These are phyloP conservation scores for Xenopus borealis DNA, from an alignment of 2,113 vertebrate genomes.

Conservation along the genomic window DNA sequence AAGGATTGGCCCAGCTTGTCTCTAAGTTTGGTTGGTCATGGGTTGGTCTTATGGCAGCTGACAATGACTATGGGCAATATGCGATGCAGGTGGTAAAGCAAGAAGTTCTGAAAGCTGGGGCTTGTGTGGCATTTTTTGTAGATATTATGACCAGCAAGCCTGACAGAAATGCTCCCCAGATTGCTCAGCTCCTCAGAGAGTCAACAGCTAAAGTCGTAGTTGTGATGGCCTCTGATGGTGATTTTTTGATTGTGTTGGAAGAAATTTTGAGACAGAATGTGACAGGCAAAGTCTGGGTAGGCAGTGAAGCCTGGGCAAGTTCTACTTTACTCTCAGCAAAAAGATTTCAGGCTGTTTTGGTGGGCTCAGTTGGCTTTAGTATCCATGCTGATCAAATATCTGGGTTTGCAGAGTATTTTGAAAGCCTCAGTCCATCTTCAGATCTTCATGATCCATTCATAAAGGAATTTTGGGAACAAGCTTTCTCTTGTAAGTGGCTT, in stretches of 20 bases:
- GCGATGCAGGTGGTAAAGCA: background rate
- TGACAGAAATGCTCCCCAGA: background rate
- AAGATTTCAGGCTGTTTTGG: background rate
- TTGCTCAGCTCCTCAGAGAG: background rate
- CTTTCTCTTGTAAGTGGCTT: background rate
- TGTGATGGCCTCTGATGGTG: background rate
- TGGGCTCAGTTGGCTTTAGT: background rate
- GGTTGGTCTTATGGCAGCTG: too few relatives aligned
- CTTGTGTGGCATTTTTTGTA: background rate
- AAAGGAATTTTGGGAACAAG: slow-evolving; percentile 36
- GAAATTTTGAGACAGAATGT: background rate
- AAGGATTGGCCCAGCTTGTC: too few relatives aligned
- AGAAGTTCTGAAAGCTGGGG: background rate
- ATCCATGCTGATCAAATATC: background rate
- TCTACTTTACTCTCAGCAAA: background rate
- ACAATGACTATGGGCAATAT: background rate
- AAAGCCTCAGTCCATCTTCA: too few relatives aligned
- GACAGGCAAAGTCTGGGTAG: background rate
- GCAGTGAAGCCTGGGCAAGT: background rate
- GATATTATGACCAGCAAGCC: background rate
- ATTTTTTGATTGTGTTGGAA: background rate
- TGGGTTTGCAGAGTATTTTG: too few relatives aligned
- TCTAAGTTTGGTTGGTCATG: too few relatives aligned
- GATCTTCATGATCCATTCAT: too few relatives aligned
- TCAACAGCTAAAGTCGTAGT: background rate